Base-by-base conservation (phyloP, 2,113 vertebrate genomes). In the Puffinus mauretanicus region DNA sequence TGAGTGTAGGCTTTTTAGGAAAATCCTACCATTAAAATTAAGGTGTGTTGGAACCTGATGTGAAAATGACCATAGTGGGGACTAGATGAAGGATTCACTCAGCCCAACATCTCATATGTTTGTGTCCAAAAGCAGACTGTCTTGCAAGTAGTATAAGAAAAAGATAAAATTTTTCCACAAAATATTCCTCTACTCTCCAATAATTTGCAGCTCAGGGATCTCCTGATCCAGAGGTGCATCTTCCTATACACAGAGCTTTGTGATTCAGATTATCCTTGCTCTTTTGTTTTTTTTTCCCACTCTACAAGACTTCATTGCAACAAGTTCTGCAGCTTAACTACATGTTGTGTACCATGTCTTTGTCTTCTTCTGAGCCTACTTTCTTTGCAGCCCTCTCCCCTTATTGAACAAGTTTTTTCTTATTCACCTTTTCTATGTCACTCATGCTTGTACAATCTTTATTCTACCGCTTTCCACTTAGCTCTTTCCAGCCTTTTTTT, bases 341-440 rank as follows among this genome's bases (percentile, higher is more conserved):
- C 22, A 8, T 0, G 0, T 29, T 61, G 10, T 61, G 7, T 64
- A 11, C 16, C 44, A 29, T 29, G 21, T 19, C 2, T 73, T 58
- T 57, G 5, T 71, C 73, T 82, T 55, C 36, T 47, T 82, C 57
- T n/a, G 14, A 65, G 13, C 21, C 22, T 89, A 13, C 27, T 60
- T 86, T 62, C 24, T 58, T 64, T 47, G 10, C 24, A 80, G 12
- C 24, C 13, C 3, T 51, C 42, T 79, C 21, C 9, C 15, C 76
- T 77, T 71, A 62, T 20, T 57, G 30, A 83, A 44, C 15, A 65
- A n/a, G 6, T 61, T 46, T 1, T n/a, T 81, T 77, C 27, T 62
- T 62, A 27, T 36, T 78, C 16, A 12, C 2, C 18, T 27, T 58
- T 70, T 81, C 51, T 46, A 6, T 61, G 42, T 29, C 7, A 7